phyloP scores from a whole-genome alignment of 2,797 vertebrate species.

The Brotula barbata region DNA sequence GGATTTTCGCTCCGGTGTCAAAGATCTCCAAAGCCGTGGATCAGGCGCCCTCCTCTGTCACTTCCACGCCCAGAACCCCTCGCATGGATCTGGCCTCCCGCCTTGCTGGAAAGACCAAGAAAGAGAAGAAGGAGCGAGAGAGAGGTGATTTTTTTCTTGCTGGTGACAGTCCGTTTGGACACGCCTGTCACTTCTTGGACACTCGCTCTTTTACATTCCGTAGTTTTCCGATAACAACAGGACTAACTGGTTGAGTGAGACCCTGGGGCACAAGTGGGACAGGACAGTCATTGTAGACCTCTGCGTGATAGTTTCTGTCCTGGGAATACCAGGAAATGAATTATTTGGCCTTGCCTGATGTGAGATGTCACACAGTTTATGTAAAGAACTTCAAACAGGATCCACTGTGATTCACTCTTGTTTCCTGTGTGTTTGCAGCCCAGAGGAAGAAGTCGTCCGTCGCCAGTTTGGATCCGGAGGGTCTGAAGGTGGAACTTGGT shows the following conservation, averaged over 20 bases:
- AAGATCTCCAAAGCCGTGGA: conserved; percentile 87
- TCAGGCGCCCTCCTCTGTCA: conserved; percentile 83
- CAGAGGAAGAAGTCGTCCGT: conserved; percentile 82
- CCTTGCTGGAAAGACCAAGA: conserved; percentile 86
- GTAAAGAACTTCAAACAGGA: no score
- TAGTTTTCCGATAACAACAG: no score
- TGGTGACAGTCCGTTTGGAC: no score
- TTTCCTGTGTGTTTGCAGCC: conserved; percentile 47
- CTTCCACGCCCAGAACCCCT: conserved; percentile 87
- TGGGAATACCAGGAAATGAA: no score
- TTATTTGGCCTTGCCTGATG: no score
- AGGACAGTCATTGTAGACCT: no score
- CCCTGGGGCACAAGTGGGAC: no score
- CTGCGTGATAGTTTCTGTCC: no score
- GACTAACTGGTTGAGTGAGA: no score
- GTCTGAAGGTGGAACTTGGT: conserved; percentile 86
- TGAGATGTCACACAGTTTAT: no score
- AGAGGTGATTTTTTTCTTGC: conserved; percentile 44
- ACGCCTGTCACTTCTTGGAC: no score
- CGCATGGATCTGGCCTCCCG: conserved; percentile 87
- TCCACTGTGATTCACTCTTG: neutral
- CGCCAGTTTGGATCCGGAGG: conserved; percentile 85
- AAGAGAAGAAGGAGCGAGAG: conserved; percentile 79
- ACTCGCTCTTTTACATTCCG: no score
- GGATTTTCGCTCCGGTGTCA: conserved; percentile 89